Evolutionary conservation across 2,113 vertebrate genomes (phyloP).

Genomic region (Megaleporinus macrocephalus): DNA sequence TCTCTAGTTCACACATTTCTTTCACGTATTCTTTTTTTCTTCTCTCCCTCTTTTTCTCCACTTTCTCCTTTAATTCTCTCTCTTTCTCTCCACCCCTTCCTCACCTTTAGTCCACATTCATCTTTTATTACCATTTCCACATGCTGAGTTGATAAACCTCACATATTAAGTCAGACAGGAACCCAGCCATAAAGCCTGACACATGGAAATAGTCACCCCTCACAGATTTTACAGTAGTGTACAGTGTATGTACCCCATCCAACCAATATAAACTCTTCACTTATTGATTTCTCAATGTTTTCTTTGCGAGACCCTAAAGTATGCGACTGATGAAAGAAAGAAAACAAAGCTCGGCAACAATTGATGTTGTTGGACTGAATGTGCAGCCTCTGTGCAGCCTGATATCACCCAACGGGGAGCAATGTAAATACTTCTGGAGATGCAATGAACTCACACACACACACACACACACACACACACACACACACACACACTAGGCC

Average conservation of each 20-base stretch:
- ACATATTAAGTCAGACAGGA: conserved; percentile 33
- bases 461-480: conserved; percentile 29
- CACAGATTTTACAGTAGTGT: conserved; percentile 8
- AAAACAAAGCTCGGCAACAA: background rate
- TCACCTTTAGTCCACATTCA: conserved; percentile 22
- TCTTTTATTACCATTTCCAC: conserved; percentile 15
- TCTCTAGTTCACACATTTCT: too few relatives aligned
- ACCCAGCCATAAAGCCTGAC: conserved; percentile 34
- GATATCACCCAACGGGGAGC: conserved; percentile 4
- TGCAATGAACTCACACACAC: conserved; percentile 14
- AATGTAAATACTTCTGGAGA: conserved; percentile 16
- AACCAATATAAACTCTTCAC: conserved; percentile 28
- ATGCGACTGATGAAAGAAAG: conserved; percentile 27
- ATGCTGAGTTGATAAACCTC: conserved; percentile 55
- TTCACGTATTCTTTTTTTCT: too few relatives aligned
- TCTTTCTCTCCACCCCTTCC: background rate
- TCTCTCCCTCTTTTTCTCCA: too few relatives aligned
- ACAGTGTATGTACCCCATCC: conserved; percentile 18
- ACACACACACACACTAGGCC: conserved; percentile 28
- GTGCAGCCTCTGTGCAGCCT: conserved; percentile 10
- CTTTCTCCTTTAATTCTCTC: too few relatives aligned
- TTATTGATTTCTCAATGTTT: conserved; percentile 42
- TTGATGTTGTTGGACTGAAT: conserved; percentile 30
- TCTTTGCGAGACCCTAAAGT: conserved; percentile 33
- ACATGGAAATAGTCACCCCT: conserved; percentile 30